Conservation (phyloP, 2,797 vertebrate species). For the Ctenosaura bakeri region DNA sequence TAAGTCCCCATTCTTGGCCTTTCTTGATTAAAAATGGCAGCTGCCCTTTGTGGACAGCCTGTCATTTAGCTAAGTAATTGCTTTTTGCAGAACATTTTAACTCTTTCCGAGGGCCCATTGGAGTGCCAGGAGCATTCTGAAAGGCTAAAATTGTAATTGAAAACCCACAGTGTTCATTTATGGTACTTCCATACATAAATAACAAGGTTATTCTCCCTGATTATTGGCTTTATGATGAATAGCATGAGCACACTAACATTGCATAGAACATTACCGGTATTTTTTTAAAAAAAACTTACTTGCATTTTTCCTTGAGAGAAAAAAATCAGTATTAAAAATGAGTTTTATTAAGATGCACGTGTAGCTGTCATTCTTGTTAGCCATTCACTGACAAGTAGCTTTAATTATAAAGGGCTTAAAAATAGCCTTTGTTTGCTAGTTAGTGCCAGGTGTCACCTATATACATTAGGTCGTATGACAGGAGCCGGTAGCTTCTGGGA, state of each 20-base stretch:
- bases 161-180: conserved; percentile 68
- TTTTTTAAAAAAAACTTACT: conserved; percentile 42
- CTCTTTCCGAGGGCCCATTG: conserved; percentile 58
- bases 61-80: conserved; percentile 31
- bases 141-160: conserved; percentile 68
- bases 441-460: conserved; percentile 47
- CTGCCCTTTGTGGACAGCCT: not conserved
- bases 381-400: conserved; percentile 35
- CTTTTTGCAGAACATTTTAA: conserved; percentile 55
- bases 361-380: conserved; percentile 48
- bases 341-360: conserved; percentile 64
- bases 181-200: conserved; percentile 61
- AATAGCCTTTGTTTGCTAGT: not conserved
- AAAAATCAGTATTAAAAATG: conserved; percentile 52
- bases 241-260: conserved; percentile 72
- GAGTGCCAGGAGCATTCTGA: conserved; percentile 66
- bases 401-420: conserved; percentile 58
- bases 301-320: conserved; percentile 43
- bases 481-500: conserved; percentile 38
- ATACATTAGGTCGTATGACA: conserved; percentile 37
- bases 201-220: conserved; percentile 68
- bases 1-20: not conserved
- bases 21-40: conserved; percentile 8
- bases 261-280: conserved; percentile 68
- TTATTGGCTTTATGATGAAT: conserved; percentile 71